Conservation (phyloP, 2,113 vertebrate genomes). For the Charina bottae region DNA sequence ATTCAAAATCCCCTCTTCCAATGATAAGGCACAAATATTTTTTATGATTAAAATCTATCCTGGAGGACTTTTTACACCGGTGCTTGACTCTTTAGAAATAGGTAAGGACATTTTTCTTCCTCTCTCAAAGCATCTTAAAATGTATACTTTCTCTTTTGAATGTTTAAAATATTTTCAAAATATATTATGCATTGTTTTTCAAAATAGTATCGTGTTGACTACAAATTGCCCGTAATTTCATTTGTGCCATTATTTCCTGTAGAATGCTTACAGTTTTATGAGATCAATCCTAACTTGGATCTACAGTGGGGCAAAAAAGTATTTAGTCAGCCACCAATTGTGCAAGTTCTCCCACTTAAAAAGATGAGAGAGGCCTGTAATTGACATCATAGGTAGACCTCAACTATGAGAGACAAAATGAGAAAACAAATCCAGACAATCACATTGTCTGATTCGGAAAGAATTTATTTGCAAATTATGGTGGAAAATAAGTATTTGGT, state of each 20-base stretch:
- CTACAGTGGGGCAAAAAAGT: too few relatives aligned
- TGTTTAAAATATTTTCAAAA: neutral
- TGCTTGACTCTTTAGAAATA: constrained; percentile 81
- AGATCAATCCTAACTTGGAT: neutral
- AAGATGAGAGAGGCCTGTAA: too few relatives aligned
- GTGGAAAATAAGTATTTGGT: too few relatives aligned
- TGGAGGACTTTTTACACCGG: constrained; percentile 82
- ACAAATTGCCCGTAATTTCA: neutral
- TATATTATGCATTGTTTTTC: neutral
- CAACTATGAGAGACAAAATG: too few relatives aligned
- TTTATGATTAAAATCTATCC: constrained; percentile 96
- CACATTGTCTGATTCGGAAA: too few relatives aligned
- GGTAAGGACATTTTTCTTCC: constrained; percentile 71
- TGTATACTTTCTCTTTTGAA: neutral
- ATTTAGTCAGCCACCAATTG: too few relatives aligned
- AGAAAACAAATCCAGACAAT: too few relatives aligned
- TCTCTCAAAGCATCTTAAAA: neutral
- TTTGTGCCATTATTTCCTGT: neutral
- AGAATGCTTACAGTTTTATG: neutral
- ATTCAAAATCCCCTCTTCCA: constrained; percentile 60
- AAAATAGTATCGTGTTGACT: neutral
- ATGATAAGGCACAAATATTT: constrained; percentile 75
- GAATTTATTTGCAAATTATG: too few relatives aligned
- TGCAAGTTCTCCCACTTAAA: too few relatives aligned
- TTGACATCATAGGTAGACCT: too few relatives aligned